Evolutionary conservation across 2,888 invertebrate species (phyloP).

Genomic region (Hyppa rectilinea): DNA sequence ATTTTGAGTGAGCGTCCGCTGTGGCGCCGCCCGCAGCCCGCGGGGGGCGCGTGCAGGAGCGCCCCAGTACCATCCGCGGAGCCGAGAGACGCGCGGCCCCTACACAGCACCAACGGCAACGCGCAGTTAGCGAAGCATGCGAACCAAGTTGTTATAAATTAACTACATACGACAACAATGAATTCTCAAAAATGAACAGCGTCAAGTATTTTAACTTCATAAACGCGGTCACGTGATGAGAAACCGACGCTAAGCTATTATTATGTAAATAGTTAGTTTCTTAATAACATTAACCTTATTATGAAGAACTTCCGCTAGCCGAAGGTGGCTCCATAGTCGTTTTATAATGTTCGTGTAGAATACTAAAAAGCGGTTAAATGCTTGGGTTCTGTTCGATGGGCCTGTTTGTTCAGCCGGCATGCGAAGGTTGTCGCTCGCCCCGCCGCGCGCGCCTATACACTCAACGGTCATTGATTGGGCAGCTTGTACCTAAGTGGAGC

Average conservation of each 20-base stretch:
- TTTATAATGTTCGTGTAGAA: slow-evolving; percentile 9
- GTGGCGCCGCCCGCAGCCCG: neutral
- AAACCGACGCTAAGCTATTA: slow-evolving; percentile 51
- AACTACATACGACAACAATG: slow-evolving; percentile 47
- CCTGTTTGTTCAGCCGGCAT: slow-evolving; percentile 61
- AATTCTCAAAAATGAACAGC: slow-evolving; percentile 41
- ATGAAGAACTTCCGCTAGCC: slow-evolving; percentile 55
- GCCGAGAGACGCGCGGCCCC: slow-evolving; percentile 15
- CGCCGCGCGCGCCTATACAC: too few relatives aligned
- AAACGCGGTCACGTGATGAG: slow-evolving; percentile 56
- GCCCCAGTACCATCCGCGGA: too few relatives aligned
- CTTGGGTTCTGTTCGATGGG: slow-evolving; percentile 29
- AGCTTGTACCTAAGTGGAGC: slow-evolving; percentile 3
- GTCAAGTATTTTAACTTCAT: slow-evolving; percentile 24
- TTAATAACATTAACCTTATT: slow-evolving; percentile 57
- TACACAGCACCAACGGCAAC: slow-evolving; percentile 43
- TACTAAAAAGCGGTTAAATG: slow-evolving; percentile 27
- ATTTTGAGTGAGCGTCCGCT: neutral
- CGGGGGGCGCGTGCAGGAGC: too few relatives aligned
- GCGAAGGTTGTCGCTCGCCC: slow-evolving; percentile 56
- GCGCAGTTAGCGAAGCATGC: slow-evolving; percentile 23
- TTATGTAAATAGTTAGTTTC: slow-evolving; percentile 61
- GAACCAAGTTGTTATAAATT: slow-evolving; percentile 29
- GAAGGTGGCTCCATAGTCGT: slow-evolving; percentile 13
- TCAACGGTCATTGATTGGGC: slow-evolving; percentile 9